Conservation (phyloP, 2,888 invertebrate species). For the Sinohyriopsis cumingii region DNA sequence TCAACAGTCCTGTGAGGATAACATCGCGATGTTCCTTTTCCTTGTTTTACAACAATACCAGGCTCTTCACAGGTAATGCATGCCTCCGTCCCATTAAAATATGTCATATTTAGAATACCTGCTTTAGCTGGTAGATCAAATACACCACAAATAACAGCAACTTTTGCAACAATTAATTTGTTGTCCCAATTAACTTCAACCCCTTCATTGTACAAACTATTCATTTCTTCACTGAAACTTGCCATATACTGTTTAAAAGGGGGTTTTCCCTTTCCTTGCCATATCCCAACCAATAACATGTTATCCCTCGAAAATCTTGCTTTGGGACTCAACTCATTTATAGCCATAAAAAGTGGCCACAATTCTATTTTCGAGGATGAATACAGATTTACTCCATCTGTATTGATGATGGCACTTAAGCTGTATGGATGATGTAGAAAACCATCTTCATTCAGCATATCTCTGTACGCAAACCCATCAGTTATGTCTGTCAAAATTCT, state of each 20-base stretch:
- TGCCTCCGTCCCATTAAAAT: constrained; percentile 24
- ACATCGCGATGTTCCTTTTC: constrained; percentile 13
- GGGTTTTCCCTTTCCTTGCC: constrained; percentile 29
- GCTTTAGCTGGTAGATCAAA: constrained; percentile 33
- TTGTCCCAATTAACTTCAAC: constrained; percentile 8
- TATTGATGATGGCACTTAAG: constrained; percentile 25
- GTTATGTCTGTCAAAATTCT: constrained; percentile 17
- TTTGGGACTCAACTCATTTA: too few species aligned
- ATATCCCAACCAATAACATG: constrained; percentile 20
- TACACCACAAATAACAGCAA: constrained; percentile 20
- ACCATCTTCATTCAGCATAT: constrained; percentile 8
- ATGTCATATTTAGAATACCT: constrained; percentile 29
- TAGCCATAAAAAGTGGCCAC: too few species aligned
- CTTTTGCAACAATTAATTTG: constrained; percentile 15
- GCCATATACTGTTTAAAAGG: constrained; percentile 16
- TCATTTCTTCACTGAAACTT: constrained; percentile 10
- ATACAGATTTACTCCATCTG: too few species aligned
- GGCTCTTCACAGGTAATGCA: constrained; percentile 34
- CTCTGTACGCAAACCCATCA: constrained; percentile 21
- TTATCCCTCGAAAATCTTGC: constrained; percentile 24
- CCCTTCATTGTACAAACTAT: constrained; percentile 18
- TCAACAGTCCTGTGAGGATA: constrained; percentile 15
- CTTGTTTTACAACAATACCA: constrained; percentile 20
- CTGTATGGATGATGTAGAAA: constrained; percentile 11
- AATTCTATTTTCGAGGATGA: too few species aligned